phyloP scores from a whole-genome alignment of 2,888 invertebrate genomes.

The Cistogaster globosa region DNA sequence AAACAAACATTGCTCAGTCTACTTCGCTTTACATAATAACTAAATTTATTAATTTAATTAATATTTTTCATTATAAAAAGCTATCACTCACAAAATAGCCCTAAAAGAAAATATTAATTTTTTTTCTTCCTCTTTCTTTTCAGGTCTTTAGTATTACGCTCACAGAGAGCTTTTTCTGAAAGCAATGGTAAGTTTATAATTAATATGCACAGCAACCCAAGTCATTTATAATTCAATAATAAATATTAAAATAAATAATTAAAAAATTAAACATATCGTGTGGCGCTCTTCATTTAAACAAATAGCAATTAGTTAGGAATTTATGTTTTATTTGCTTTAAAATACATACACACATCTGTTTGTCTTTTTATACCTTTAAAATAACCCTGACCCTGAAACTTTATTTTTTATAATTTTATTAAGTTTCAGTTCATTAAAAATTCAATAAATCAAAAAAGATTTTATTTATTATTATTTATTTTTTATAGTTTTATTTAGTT shows the following conservation, averaged over 20 bases:
- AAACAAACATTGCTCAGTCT: too few species aligned
- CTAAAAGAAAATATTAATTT: too few species aligned
- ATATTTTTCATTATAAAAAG: too few species aligned
- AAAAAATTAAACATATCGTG: conserved; percentile 45
- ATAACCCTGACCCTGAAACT: conserved; percentile 60
- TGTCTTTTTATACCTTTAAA: neutral
- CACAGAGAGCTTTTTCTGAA: conserved; percentile 81
- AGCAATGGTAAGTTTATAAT: conserved; percentile 80
- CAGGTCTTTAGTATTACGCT: conserved; percentile 82
- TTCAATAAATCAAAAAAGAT: neutral
- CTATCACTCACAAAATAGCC: neutral
- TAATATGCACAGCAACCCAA: too few species aligned
- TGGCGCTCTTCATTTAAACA: neutral
- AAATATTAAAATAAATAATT: conserved; percentile 20
- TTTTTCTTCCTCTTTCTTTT: conserved; percentile 71
- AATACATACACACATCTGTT: neutral
- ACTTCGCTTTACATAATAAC: too few species aligned
- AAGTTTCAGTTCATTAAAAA: too few species aligned
- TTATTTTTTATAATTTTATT: neutral
- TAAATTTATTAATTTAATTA: too few species aligned
- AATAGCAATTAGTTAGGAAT: neutral
- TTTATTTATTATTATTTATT: neutral
- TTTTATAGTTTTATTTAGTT: neutral
- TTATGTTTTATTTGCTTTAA: too few species aligned
- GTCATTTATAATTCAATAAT: neutral